Evolutionary conservation across 1,140 invertebrate species (phyloP).

Genomic region (Drosophila ogumai): DNA sequence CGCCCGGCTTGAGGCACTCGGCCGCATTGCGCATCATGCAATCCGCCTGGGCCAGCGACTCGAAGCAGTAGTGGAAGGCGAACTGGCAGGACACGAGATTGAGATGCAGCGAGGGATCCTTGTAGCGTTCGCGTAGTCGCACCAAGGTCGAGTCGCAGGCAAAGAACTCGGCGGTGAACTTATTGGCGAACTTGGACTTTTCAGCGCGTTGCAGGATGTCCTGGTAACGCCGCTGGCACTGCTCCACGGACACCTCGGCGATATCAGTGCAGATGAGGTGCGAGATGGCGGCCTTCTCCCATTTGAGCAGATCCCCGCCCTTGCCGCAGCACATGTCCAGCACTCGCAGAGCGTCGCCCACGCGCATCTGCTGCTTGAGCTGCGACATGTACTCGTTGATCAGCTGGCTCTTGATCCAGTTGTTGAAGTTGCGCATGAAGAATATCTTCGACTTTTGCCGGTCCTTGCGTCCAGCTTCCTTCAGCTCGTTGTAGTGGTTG

Average conservation of each 20-base stretch:
- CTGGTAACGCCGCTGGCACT: slow-evolving; percentile 91
- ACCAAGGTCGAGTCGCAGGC: slow-evolving; percentile 96
- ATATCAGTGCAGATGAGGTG: slow-evolving; percentile 98
- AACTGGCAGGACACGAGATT: slow-evolving; percentile 99
- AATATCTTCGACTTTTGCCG: slow-evolving; percentile 95
- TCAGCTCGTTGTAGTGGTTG: slow-evolving; percentile 93
- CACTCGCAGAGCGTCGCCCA: slow-evolving; percentile 87
- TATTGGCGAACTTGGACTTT: slow-evolving; percentile 80
- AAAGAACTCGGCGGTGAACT: slow-evolving; percentile 96
- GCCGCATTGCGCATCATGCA: slow-evolving; percentile 97
- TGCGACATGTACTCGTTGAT: slow-evolving; percentile 91
- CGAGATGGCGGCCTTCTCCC: slow-evolving; percentile 93
- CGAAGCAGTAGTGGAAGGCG: slow-evolving; percentile 98
- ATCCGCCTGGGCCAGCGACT: slow-evolving; percentile 95
- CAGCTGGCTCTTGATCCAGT: slow-evolving; percentile 98
- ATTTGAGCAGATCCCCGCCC: slow-evolving; percentile 98
- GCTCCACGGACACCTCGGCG: slow-evolving; percentile 95
- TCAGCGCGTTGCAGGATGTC: slow-evolving; percentile 85
- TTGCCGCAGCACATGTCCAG: slow-evolving; percentile 95
- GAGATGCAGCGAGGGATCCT: slow-evolving; percentile 91
- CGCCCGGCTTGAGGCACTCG: slow-evolving; percentile 94
- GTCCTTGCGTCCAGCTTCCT: slow-evolving; percentile 92
- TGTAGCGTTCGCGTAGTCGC: slow-evolving; percentile 89
- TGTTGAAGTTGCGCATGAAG: slow-evolving; percentile 98
- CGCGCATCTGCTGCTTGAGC: slow-evolving; percentile 87